Evolutionary conservation across 2,797 vertebrate genomes (phyloP), one percentile per base, ranked within the genome.

Genomic region (Intellagama lesueurii): DNA sequence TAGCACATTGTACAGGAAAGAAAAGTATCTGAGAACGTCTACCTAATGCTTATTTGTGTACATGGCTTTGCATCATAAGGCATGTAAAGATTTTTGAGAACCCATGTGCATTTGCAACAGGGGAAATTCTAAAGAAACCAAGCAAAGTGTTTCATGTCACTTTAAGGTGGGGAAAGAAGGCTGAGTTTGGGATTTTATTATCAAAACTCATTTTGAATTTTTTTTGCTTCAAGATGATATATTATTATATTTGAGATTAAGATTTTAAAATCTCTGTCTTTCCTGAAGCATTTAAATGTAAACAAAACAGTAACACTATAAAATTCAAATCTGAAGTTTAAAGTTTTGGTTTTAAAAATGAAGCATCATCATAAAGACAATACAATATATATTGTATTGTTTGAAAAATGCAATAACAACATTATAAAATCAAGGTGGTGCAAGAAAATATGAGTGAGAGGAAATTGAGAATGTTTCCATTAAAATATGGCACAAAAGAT

Each of bases 31-130:
- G 35, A 80, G 56, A 49, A 69, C 14, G 8, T 69, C 17, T 16
- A 1, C 11, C 28, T 47, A 8, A 32, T 12, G 30, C 30, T 3
- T 80, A 56, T 8, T 24, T 85, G 3, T 60, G 24, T 40, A 40
- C 12, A 60, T 72, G 17, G 60, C 24, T 70, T 69, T 5, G 72
- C 1, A 76, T 56, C 30, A 52, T 47, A 16, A 22, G 19, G 52
- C 47, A 73, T 85, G 0, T 83, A 11, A 82, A 83, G 47, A 44
- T 77, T 87, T 83, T 5, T 64, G 5, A 24, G 70, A 16, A 87
- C 69, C 69, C 2, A 76, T 86, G 12, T 35, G 3, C 83, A 87
- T 91, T 52, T 85, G 26, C 0, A 0, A 75, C 1, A 32, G 12
- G 14, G 4, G 8, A 76, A 7, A 7, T 28, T 30, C 47, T 35